Percentiles rank a stretch among this genome's conserved stretches.
These are phyloP conservation scores for Falco naumanni DNA, from an alignment of 2,797 vertebrate species.

Conservation along the genomic window DNA sequence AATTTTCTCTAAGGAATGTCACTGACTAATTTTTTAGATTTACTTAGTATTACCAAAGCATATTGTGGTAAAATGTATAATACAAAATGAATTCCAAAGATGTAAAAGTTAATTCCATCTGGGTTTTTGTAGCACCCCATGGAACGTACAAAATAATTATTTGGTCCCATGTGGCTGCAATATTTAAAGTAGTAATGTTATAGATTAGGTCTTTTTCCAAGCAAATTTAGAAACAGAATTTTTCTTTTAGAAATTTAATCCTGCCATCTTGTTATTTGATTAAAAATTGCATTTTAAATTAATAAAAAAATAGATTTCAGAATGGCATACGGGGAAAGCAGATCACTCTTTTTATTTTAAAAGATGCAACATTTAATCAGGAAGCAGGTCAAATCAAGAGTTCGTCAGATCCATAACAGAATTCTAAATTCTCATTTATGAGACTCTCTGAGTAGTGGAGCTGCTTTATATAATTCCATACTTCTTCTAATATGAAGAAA, in stretches of 20 bases:
- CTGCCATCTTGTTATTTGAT: background rate
- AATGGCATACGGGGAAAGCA: background rate
- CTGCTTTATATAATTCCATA: conserved; percentile 20
- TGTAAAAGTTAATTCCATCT: background rate
- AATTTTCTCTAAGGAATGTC: background rate
- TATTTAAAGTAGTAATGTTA: background rate
- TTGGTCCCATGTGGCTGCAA: background rate
- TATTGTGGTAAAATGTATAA: background rate
- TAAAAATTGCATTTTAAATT: background rate
- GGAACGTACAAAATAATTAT: background rate
- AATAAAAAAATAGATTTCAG: background rate
- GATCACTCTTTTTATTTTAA: background rate
- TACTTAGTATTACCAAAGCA: conserved; percentile 20
- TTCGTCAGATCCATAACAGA: background rate
- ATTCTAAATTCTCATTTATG: background rate
- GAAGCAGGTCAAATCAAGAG: background rate
- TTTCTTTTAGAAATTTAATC: background rate
- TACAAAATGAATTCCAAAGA: background rate
- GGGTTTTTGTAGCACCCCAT: background rate
- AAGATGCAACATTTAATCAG: background rate
- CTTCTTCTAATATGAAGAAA: conserved; percentile 17
- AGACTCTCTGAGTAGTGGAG: background rate
- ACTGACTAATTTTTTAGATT: background rate
- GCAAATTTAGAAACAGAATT: background rate
- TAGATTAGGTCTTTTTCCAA: background rate